Percentiles rank a stretch among this genome's conserved stretches.
Evolutionary conservation across 2,113 vertebrate genomes (phyloP).

Genomic region (Carassius carassius): DNA sequence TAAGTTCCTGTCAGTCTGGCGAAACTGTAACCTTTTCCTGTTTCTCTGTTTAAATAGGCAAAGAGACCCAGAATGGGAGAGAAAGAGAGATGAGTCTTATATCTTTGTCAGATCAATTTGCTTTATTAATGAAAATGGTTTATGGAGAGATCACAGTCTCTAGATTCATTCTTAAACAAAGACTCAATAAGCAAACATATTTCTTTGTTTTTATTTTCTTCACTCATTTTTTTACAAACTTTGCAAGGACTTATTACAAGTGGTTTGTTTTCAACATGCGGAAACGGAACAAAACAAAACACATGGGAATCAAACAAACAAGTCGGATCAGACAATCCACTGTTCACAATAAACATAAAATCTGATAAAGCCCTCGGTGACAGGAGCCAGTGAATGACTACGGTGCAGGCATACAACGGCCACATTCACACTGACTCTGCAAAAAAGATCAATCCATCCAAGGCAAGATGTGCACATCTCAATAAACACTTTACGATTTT

Average conservation of each 20-base stretch:
- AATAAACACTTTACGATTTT: slow-evolving; percentile 90
- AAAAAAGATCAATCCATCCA: slow-evolving; percentile 83
- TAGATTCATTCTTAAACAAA: slow-evolving; percentile 52
- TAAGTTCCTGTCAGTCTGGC: slow-evolving; percentile 6
- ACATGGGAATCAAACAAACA: slow-evolving; percentile 56
- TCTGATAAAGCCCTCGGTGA: slow-evolving; percentile 78
- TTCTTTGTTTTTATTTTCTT: slow-evolving; percentile 73
- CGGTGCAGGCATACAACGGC: slow-evolving; percentile 84
- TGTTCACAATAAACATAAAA: slow-evolving; percentile 67
- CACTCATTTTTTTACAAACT: slow-evolving; percentile 98
- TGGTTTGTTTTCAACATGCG: slow-evolving; percentile 84
- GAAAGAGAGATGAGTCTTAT: neutral
- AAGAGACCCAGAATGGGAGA: neutral
- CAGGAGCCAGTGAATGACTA: slow-evolving; percentile 83
- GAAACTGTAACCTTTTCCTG: neutral
- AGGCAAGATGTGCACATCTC: slow-evolving; percentile 86
- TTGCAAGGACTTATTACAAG: slow-evolving; percentile 97
- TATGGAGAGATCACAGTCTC: slow-evolving; percentile 22
- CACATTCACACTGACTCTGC: slow-evolving; percentile 91
- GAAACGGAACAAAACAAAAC: slow-evolving; percentile 71
- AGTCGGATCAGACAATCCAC: slow-evolving; percentile 48
- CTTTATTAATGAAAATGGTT: slow-evolving; percentile 41
- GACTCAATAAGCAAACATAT: slow-evolving; percentile 50
- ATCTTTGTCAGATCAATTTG: slow-evolving; percentile 40
- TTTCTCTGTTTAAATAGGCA: neutral